These are phyloP conservation scores for Rostratula benghalensis DNA, from an alignment of 2,113 vertebrate genomes.

Conservation along the genomic window DNA sequence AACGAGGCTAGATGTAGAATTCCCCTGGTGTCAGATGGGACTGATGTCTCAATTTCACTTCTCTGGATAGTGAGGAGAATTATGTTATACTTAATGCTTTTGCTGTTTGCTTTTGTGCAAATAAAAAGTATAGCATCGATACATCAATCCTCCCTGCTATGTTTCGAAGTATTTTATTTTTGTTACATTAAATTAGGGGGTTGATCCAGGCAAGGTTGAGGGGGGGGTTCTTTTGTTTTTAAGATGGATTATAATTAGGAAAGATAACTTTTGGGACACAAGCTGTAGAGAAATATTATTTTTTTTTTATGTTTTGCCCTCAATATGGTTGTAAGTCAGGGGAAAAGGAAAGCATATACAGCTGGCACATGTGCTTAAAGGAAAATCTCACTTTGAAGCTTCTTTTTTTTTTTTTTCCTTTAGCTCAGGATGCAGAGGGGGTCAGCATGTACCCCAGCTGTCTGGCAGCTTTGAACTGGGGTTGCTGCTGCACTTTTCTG, in stretches of 20 bases:
- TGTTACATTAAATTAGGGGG: background rate
- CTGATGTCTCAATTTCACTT: background rate
- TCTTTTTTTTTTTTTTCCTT: too few species aligned
- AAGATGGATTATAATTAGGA: background rate
- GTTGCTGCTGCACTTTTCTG: background rate
- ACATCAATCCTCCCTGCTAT: background rate
- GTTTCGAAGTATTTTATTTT: background rate
- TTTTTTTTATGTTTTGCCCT: background rate
- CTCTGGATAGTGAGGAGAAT: background rate
- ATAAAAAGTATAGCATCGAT: background rate
- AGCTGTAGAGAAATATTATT: background rate
- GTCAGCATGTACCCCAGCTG: background rate
- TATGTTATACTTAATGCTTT: background rate
- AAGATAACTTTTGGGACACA: background rate
- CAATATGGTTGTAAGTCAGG: accelerated
- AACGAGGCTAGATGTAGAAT: background rate
- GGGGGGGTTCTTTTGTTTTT: background rate
- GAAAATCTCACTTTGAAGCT: background rate
- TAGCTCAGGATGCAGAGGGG: background rate
- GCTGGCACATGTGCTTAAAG: background rate
- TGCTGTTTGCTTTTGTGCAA: background rate
- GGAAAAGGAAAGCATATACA: background rate
- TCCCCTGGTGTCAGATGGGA: background rate
- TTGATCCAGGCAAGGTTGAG: background rate
- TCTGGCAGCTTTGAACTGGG: background rate